Evolutionary conservation across 1,140 invertebrate species (phyloP).

Genomic region (Cherax quadricarinatus): DNA sequence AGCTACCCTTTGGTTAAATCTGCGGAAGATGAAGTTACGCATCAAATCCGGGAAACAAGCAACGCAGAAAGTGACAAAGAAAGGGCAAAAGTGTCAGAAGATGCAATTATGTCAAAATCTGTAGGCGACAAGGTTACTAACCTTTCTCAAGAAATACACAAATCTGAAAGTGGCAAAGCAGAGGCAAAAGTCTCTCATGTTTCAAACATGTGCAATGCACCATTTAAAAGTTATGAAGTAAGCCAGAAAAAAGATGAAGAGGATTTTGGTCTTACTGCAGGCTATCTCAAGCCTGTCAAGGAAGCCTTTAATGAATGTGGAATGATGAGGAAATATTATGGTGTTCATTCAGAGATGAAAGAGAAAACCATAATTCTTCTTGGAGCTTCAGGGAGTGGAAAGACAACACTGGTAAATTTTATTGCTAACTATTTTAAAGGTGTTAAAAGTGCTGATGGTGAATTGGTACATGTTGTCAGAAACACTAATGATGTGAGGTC

Average conservation of each 20-base stretch:
- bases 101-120: background rate
- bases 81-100: background rate
- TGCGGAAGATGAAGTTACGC: too few species aligned
- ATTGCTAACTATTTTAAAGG: conserved; percentile 44
- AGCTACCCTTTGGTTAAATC: too few species aligned
- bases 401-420: conserved; percentile 45
- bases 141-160: too few species aligned
- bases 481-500: background rate
- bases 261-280: background rate
- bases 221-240: background rate
- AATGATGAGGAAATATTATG: conserved; percentile 44
- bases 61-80: background rate
- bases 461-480: conserved; percentile 3
- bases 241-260: background rate
- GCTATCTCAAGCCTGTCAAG: background rate
- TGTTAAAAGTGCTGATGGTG: conserved; percentile 10
- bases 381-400: conserved; percentile 54
- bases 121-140: too few species aligned
- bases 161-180: too few species aligned
- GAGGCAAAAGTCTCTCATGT: too few species aligned
- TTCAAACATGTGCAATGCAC: too few species aligned
- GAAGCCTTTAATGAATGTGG: conserved; percentile 17
- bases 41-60: background rate
- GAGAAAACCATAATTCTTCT: conserved; percentile 40
- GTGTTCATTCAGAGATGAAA: background rate